Percentiles rank a stretch among this genome's conserved stretches.
Conservation (phyloP, 1,140 invertebrate species). For the Drosophila kurseongensis region DNA sequence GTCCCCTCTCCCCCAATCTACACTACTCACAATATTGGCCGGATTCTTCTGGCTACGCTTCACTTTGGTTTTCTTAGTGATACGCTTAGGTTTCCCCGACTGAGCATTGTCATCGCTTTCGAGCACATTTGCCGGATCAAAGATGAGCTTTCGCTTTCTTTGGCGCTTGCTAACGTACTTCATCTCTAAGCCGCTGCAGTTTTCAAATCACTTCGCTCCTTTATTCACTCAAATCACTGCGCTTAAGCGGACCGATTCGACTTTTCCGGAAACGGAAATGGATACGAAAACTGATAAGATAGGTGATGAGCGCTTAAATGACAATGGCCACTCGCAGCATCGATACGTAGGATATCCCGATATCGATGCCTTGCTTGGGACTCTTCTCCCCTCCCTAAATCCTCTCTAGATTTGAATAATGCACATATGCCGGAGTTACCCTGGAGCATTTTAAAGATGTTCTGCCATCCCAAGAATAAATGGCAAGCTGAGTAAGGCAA, state of each 20-base stretch:
- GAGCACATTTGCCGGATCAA: too few relatives aligned
- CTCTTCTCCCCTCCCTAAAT: slow-evolving; percentile 1
- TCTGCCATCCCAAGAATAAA: too few relatives aligned
- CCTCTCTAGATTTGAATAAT: neutral
- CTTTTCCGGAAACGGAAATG: slow-evolving; percentile 1
- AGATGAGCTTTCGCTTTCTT: neutral
- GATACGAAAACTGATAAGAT: too few relatives aligned
- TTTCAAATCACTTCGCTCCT: too few relatives aligned
- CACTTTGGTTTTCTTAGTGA: neutral
- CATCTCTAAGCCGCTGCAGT: too few relatives aligned
- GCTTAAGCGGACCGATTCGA: too few relatives aligned
- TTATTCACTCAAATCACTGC: too few relatives aligned
- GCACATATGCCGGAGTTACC: too few relatives aligned
- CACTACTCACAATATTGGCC: too few relatives aligned
- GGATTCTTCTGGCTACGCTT: neutral
- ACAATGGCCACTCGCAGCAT: neutral
- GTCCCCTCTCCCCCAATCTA: too few relatives aligned
- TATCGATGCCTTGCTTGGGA: neutral
- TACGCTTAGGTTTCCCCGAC: neutral
- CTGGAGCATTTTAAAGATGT: too few relatives aligned
- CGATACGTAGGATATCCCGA: slow-evolving; percentile 4
- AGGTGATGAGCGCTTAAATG: neutral
- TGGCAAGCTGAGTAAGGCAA: too few relatives aligned
- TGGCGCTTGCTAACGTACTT: slow-evolving; percentile 1
- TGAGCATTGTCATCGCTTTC: neutral